Percentiles rank a stretch among this genome's conserved stretches.
Evolutionary conservation across 2,797 vertebrate species (phyloP).

Genomic region (Sebastes trivittatus): DNA sequence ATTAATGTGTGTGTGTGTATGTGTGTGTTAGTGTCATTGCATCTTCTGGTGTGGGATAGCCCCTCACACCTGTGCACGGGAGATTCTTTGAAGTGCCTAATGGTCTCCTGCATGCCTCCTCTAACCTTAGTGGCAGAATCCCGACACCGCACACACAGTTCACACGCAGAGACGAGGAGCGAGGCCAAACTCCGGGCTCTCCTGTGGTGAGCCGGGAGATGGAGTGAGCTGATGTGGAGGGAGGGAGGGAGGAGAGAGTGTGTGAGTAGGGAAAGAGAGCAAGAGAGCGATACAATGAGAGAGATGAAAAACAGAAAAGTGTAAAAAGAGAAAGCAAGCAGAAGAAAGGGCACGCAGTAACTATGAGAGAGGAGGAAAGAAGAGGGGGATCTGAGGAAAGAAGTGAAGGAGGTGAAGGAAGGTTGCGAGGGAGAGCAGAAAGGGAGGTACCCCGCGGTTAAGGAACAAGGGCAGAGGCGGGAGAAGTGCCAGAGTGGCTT

Average conservation of each 20-base stretch:
- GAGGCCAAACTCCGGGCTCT: constrained; percentile 22
- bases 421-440: constrained; percentile 9
- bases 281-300: neutral
- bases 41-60: constrained; percentile 29
- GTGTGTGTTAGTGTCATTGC: constrained; percentile 29
- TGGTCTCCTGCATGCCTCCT: constrained; percentile 51
- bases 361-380: neutral
- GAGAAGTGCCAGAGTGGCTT: constrained; percentile 69
- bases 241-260: neutral
- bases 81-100: constrained; percentile 68
- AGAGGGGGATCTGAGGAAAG: neutral
- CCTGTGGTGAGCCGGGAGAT: constrained; percentile 15
- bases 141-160: constrained; percentile 33
- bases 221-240: constrained; percentile 11
- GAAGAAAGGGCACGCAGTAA: neutral
- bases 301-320: neutral
- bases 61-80: constrained; percentile 60
- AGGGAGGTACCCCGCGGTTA: constrained; percentile 49
- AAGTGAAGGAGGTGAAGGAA: neutral
- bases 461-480: constrained; percentile 55
- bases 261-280: neutral
- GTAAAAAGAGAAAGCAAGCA: neutral
- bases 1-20: constrained; percentile 8
- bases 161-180: constrained; percentile 42
- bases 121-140: constrained; percentile 37